A percentile compares a stretch with the other conserved stretches of the same genome.
These are phyloP conservation scores for Cataglyphis albicans DNA, from an alignment of 2,888 invertebrate genomes.

Conservation along the genomic window DNA sequence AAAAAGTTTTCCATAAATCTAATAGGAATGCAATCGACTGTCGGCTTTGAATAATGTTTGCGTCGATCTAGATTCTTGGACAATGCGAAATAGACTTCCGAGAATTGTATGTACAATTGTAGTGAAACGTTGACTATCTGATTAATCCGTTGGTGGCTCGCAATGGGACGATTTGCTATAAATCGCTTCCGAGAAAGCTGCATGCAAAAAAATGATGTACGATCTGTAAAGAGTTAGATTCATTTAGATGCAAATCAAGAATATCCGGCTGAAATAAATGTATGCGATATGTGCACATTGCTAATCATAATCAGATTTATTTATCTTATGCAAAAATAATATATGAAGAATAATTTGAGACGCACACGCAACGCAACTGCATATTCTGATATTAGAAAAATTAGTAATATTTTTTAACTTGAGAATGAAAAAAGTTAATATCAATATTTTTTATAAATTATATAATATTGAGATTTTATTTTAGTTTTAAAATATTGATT, in stretches of 20 bases:
- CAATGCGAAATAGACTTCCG: slow-evolving; percentile 39
- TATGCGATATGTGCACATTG: slow-evolving; percentile 9
- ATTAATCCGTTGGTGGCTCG: slow-evolving; percentile 30
- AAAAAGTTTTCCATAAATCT: background rate
- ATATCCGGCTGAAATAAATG: slow-evolving; percentile 22
- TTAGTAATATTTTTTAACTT: slow-evolving; percentile 12
- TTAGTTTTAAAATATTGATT: background rate
- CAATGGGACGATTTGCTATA: slow-evolving; percentile 34
- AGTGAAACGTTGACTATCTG: slow-evolving; percentile 37
- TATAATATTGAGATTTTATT: background rate
- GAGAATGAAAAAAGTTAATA: background rate
- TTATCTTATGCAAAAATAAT: background rate
- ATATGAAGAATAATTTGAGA: background rate
- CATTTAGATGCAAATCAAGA: slow-evolving; percentile 15
- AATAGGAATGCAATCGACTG: background rate
- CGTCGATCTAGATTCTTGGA: slow-evolving; percentile 43
- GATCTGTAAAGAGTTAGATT: slow-evolving; percentile 4
- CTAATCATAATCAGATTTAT: background rate
- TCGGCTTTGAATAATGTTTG: slow-evolving; percentile 14
- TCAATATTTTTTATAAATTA: background rate
- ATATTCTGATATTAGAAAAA: background rate
- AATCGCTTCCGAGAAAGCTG: slow-evolving; percentile 45
- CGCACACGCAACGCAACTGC: background rate
- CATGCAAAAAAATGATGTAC: slow-evolving; percentile 3
- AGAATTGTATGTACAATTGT: slow-evolving; percentile 41